Base-by-base conservation (phyloP, 2,113 vertebrate genomes). In the Corythaixoides concolor region DNA sequence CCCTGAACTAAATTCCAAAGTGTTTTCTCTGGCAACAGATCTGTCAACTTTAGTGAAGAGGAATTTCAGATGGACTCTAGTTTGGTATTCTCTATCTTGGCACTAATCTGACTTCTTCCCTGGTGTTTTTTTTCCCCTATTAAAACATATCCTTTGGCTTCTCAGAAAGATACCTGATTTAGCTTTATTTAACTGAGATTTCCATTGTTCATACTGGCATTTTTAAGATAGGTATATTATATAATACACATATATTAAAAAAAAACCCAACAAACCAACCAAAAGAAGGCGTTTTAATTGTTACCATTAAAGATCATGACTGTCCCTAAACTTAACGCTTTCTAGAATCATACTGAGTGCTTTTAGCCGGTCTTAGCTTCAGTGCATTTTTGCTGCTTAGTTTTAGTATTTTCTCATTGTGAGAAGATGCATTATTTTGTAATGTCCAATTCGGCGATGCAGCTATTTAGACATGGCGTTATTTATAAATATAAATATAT, bases 371-470 rank as follows among this genome's bases (percentile, higher is more conserved):
- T 74, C 93, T 82, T 76, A 6, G 95, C 95, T 97, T 93, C 95
- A 76, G 90, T 80, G 91, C 93, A 47, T 80, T 93, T 92, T 88
- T 94, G 96, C 96, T 96, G 88, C 58, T 66, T 93, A 85, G 68
- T 87, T 93, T 74, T 94, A 91, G 72, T 91, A 66, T 96, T 95
- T 96, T 90, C 93, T 97, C 87, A 41, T 63, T 62, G 89, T 75
- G 88, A 87, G 69, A 79, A 79, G 88, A 95, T 50, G 76, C 78
- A 19, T 85, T 56, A 52, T 91, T 96, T 79, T 87, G 86, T 96
- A 83, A 90, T 70, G 87, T 97, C 73, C 81, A 49, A n/a, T 81
- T 90, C 70, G 55, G 75, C 58, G 2, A 70, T 82, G 96, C 91
- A 93, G 94, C 96, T 90, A 28, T 39, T 73, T 95, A 82, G 84